These are phyloP conservation scores for Cremastobaeus sp. DNA, from an alignment of 2,888 invertebrate genomes.

Conservation along the genomic window DNA sequence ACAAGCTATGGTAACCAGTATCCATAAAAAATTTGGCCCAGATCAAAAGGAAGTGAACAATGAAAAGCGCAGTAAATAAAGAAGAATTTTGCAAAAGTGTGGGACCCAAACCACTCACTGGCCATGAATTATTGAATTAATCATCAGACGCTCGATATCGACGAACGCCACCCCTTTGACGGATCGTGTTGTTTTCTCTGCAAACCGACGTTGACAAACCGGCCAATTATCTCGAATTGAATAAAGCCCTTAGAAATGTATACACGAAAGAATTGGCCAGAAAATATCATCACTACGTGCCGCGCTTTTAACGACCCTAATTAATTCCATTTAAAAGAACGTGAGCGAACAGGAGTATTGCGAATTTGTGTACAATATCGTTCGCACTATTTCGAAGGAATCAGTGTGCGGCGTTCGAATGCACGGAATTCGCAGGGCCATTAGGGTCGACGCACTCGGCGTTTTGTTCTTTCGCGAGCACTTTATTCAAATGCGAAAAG, in stretches of 20 bases:
- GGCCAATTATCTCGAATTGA: slow-evolving; percentile 53
- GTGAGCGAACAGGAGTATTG: slow-evolving; percentile 20
- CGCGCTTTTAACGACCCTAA: slow-evolving; percentile 47
- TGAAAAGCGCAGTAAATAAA: too few relatives aligned
- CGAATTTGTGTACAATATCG: slow-evolving; percentile 42
- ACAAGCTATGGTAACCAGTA: too few relatives aligned
- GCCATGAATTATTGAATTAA: too few relatives aligned
- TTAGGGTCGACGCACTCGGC: slow-evolving; percentile 48
- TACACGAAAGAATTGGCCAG: slow-evolving; percentile 31
- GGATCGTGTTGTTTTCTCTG: slow-evolving; percentile 23
- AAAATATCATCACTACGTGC: slow-evolving; percentile 40
- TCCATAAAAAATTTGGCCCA: too few relatives aligned
- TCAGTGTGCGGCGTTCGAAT: slow-evolving; percentile 24
- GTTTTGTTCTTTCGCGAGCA: slow-evolving; percentile 42
- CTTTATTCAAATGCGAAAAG: slow-evolving; percentile 45
- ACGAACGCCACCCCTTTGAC: too few relatives aligned
- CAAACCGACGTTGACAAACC: slow-evolving; percentile 37
- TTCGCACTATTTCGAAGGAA: slow-evolving; percentile 40
- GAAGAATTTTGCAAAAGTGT: too few relatives aligned
- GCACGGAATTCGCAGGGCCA: slow-evolving; percentile 34
- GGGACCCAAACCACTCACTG: too few relatives aligned
- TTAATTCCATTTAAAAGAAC: slow-evolving; percentile 46
- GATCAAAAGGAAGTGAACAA: too few relatives aligned
- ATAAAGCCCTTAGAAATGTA: slow-evolving; percentile 35
- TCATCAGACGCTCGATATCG: too few relatives aligned